phyloP scores from a whole-genome alignment of 2,797 vertebrate species.

The Argentina silus region DNA sequence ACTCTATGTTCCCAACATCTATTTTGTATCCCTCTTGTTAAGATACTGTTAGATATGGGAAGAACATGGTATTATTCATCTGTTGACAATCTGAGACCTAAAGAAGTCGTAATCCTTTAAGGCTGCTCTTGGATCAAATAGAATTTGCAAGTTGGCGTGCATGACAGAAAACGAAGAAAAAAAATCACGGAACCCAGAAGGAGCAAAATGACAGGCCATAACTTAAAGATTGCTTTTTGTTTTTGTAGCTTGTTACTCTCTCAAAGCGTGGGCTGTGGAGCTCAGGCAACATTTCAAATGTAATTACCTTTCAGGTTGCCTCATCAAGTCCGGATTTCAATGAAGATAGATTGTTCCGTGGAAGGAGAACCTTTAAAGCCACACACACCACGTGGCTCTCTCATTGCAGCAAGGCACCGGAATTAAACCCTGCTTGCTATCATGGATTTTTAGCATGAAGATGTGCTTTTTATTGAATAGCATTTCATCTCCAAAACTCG shows the following conservation, averaged over 20 bases:
- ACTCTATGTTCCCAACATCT: constrained; percentile 15
- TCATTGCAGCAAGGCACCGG: constrained; percentile 62
- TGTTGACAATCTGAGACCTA: constrained; percentile 6
- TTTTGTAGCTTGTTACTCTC: constrained; percentile 75
- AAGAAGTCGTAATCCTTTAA: constrained; percentile 36
- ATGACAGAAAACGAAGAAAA: constrained; percentile 64
- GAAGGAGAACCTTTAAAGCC: constrained; percentile 68
- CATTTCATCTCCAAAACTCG: constrained; percentile 58
- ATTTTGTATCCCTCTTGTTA: constrained; percentile 1
- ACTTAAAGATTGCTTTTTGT: constrained; percentile 72
- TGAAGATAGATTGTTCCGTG: constrained; percentile 75
- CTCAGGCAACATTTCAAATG: constrained; percentile 79
- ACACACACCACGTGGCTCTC: constrained; percentile 62
- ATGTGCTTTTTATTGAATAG: constrained; percentile 64
- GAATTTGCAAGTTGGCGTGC: constrained; percentile 58
- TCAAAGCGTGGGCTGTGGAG: constrained; percentile 66
- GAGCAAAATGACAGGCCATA: constrained; percentile 72
- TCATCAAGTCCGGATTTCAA: constrained; percentile 77
- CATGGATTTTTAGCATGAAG: constrained; percentile 61
- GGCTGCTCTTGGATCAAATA: constrained; percentile 59
- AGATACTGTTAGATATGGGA: constrained; percentile 4
- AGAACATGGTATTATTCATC: constrained; percentile 21
- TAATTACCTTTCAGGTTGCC: constrained; percentile 82
- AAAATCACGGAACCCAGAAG: constrained; percentile 52
- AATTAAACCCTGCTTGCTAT: constrained; percentile 56